Percentiles rank a stretch among this genome's conserved stretches.
phyloP scores from a whole-genome alignment of 2,113 vertebrate species.

The Phylloscopus trochiloides region DNA sequence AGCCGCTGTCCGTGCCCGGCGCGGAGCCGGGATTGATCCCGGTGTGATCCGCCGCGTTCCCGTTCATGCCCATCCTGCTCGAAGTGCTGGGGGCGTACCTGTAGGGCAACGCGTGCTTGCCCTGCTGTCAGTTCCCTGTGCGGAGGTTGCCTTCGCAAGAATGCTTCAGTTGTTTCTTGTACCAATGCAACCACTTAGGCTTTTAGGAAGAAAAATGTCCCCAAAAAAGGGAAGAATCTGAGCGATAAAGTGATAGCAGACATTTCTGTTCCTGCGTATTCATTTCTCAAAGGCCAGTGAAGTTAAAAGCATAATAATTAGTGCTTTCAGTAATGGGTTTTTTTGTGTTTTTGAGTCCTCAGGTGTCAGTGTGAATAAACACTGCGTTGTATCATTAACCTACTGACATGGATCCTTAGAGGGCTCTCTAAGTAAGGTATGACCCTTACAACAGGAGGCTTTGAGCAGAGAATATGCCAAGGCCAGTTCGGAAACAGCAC shows the following conservation, averaged over 20 bases:
- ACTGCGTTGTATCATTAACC: not conserved
- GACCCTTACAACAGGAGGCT: not conserved
- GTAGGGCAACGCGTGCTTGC: fast-evolving
- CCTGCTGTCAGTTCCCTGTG: not conserved
- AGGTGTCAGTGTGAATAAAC: not conserved
- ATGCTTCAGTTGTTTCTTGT: fast-evolving
- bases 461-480: not conserved
- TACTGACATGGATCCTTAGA: not conserved
- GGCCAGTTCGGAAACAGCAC: not conserved
- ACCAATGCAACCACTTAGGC: not conserved
- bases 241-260: not conserved
- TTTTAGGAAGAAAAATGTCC: not conserved
- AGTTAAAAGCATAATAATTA: not conserved
- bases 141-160: not conserved
- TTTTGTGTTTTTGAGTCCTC: not conserved
- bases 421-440: not conserved
- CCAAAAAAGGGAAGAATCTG: not conserved
- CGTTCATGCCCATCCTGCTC: fast-evolving
- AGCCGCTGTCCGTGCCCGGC: fast-evolving
- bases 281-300: not conserved
- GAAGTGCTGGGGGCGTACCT: fast-evolving
- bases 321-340: not conserved
- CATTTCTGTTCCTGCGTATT: not conserved
- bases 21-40: fast-evolving
- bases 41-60: fast-evolving